A percentile compares a stretch with the other conserved stretches of the same genome.
These are phyloP conservation scores for Chelonus formosanus DNA, from an alignment of 2,888 invertebrate species.

Conservation along the genomic window DNA sequence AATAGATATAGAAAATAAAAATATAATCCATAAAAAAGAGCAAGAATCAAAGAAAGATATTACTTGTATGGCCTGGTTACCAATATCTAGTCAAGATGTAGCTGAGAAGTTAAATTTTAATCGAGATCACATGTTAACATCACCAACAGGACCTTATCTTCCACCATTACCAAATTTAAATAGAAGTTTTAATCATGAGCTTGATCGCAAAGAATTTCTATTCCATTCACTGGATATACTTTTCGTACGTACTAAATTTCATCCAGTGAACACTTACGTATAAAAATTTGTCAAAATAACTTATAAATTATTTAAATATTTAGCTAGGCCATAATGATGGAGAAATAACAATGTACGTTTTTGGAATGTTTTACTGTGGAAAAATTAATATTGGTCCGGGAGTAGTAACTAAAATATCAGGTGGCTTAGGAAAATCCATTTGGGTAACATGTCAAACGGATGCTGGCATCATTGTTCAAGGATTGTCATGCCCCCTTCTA, in stretches of 20 bases:
- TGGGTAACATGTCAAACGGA: conserved; percentile 55
- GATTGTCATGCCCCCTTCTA: conserved; percentile 55
- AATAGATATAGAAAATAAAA: conserved; percentile 87
- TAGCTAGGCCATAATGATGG: conserved; percentile 81
- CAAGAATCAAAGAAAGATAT: conserved; percentile 67
- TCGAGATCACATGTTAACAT: conserved; percentile 41
- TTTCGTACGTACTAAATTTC: conserved; percentile 56
- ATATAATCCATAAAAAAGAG: conserved; percentile 73
- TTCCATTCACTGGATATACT: conserved; percentile 65
- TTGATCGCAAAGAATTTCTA: conserved; percentile 63
- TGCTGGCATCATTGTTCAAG: conserved; percentile 49
- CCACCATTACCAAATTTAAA: conserved; percentile 67
- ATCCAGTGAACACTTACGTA: too few species aligned
- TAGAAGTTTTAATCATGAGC: conserved; percentile 62
- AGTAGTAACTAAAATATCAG: conserved; percentile 55
- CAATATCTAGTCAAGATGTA: conserved; percentile 44
- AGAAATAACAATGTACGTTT: conserved; percentile 74
- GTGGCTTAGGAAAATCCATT: conserved; percentile 56
- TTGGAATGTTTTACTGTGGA: conserved; percentile 86
- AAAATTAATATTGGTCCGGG: conserved; percentile 65
- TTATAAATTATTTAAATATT: conserved; percentile 54
- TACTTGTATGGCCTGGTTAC: conserved; percentile 78
- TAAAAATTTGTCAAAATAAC: conserved; percentile 34
- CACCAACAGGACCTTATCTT: conserved; percentile 61
- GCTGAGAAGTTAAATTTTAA: conserved; percentile 7